These are phyloP conservation scores for Odontamblyopus rebecca DNA, from an alignment of 2,797 vertebrate genomes.

Conservation along the genomic window DNA sequence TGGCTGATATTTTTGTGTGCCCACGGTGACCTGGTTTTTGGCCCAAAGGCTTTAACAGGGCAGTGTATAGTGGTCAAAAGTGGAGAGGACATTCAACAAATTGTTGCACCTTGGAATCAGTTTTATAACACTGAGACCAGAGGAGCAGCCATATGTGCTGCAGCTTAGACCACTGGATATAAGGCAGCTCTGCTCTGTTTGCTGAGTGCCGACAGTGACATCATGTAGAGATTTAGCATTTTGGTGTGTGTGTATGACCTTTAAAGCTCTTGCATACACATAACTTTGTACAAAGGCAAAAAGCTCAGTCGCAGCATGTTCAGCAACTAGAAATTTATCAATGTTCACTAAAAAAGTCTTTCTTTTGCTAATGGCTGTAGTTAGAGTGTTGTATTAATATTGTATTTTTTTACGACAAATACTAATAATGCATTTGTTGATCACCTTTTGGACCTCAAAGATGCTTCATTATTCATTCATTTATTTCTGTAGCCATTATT, in stretches of 20 bases:
- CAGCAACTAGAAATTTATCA: neutral
- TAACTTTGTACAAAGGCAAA: neutral
- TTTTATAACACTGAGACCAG: too few species aligned
- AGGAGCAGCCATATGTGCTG: too few species aligned
- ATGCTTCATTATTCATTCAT: too few species aligned
- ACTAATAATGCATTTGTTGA: too few species aligned
- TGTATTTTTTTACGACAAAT: too few species aligned
- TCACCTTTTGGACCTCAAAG: too few species aligned
- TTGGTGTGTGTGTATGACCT: neutral
- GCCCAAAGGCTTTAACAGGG: too few species aligned
- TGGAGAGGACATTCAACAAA: too few species aligned
- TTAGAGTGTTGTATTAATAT: neutral
- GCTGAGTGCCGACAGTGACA: constrained; percentile 1
- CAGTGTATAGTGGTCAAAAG: too few species aligned
- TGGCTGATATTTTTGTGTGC: neutral
- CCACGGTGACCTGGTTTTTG: too few species aligned
- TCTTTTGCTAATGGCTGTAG: neutral
- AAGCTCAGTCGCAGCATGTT: neutral
- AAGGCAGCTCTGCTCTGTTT: neutral
- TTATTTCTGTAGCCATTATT: neutral
- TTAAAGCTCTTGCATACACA: constrained; percentile 5
- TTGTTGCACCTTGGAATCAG: too few species aligned
- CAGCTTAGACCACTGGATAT: too few species aligned
- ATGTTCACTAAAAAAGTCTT: neutral
- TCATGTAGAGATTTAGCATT: constrained; percentile 25